phyloP scores from a whole-genome alignment of 2,888 invertebrate genomes.

The Eupithecia insigniata region DNA sequence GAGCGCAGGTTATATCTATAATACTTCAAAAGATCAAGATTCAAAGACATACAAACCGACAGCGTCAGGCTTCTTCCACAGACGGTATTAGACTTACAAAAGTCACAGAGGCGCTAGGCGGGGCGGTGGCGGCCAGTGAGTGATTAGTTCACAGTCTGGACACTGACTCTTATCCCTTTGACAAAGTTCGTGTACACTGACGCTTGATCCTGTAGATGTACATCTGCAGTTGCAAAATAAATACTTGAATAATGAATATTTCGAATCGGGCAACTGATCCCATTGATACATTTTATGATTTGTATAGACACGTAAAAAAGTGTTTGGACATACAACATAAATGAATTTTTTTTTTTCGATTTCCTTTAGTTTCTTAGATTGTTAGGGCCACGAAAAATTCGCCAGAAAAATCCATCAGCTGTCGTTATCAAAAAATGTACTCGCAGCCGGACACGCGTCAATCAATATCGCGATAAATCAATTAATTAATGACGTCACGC shows the following conservation, averaged over 20 bases:
- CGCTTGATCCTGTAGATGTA: not conserved
- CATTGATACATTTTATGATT: too few relatives aligned
- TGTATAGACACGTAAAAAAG: too few relatives aligned
- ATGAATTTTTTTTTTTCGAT: too few relatives aligned
- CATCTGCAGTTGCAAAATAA: too few relatives aligned
- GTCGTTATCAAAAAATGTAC: constrained; percentile 31
- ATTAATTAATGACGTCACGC: constrained; percentile 61
- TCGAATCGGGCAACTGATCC: too few relatives aligned
- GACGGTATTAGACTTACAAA: not conserved
- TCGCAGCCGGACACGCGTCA: constrained; percentile 36
- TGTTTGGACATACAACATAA: too few relatives aligned
- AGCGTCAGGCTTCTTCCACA: not conserved
- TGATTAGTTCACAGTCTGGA: not conserved
- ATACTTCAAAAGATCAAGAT: not conserved
- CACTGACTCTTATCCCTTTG: not conserved
- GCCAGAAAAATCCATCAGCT: not conserved
- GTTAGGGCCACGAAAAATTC: not conserved
- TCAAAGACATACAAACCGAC: not conserved
- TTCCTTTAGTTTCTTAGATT: too few relatives aligned
- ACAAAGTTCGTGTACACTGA: not conserved
- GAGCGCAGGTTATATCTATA: too few relatives aligned
- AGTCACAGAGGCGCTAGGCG: not conserved
- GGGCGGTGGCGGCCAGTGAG: not conserved
- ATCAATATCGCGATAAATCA: constrained; percentile 58
- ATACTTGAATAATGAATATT: too few relatives aligned